Base-by-base conservation (phyloP, 2,113 vertebrate species). In the Takifugu bimaculatus region DNA sequence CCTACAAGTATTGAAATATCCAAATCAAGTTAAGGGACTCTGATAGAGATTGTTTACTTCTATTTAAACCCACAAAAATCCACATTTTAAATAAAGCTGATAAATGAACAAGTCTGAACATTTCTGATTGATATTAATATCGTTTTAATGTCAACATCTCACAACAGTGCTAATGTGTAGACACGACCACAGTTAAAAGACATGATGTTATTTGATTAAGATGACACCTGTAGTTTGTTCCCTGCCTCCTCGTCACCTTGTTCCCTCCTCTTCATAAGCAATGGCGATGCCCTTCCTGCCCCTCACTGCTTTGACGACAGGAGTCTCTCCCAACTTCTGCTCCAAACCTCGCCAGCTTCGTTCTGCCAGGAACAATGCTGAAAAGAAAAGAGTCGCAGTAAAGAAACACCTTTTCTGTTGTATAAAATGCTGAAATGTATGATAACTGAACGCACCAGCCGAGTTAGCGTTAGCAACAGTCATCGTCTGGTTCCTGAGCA, bases 301-400 rank as follows among this genome's bases (percentile, higher is more conserved):
- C 35, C 88, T 77, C 55, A 92, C 90, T 0, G 93, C 95, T 74
- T 93, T 94, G 42, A 87, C 84, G 27, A 94, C 71, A 0, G 92
- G 88, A 0, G 93, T 95, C 88, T 95, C 89, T 1, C 96, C 96
- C 85, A 97, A 68, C 68, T 89, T 88, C 77, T 89, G 92, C 72
- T 98, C 94, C 73, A 99, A 81, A 7, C 97, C 97, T 26, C 72
- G 88, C 96, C 97, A 99, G 83, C 93, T 97, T 27, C 97, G 93
- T 3, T 89, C 89, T 3, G 91, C 85, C 81, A 99, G 85, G 78
- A 94, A 98, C 0, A 91, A 94, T 0, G 93, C 97, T 99, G 84
- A 1, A 72, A 72, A 72, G 13, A 70, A 5, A 7, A 2, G 54
- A 14, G 42, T 26, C 1, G 67, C 15, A 6, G 0, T 32, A 1